These are phyloP conservation scores for Cantharis lateralis DNA, from an alignment of 2,888 invertebrate genomes.

Conservation along the genomic window DNA sequence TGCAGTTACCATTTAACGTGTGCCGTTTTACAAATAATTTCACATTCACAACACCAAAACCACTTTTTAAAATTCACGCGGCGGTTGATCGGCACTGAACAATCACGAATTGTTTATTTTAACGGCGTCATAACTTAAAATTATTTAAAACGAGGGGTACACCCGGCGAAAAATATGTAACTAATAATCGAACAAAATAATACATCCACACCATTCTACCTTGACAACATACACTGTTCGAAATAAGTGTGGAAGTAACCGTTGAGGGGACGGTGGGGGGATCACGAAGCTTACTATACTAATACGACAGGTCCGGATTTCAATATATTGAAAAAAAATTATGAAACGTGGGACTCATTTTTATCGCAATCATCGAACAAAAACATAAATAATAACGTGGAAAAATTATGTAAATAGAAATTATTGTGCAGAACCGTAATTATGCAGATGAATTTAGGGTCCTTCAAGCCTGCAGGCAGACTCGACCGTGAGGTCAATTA, in stretches of 20 bases:
- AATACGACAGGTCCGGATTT: constrained; percentile 13
- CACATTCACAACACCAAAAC: neutral
- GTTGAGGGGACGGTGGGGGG: constrained; percentile 23
- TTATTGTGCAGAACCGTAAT: neutral
- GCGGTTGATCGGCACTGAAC: neutral
- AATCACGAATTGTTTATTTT: neutral
- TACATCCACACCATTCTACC: constrained; percentile 21
- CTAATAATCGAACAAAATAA: constrained; percentile 5
- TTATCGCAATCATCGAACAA: no score
- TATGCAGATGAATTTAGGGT: neutral
- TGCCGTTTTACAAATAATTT: neutral
- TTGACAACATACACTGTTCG: constrained; percentile 32
- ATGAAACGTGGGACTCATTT: neutral
- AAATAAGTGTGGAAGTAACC: constrained; percentile 29
- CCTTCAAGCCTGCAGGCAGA: neutral
- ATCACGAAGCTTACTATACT: constrained; percentile 1
- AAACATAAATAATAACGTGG: no score
- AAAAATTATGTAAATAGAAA: neutral
- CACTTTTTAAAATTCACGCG: neutral
- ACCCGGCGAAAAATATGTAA: constrained; percentile 19
- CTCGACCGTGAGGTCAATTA: neutral
- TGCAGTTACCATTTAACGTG: neutral
- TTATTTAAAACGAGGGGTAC: neutral
- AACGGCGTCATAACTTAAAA: neutral
- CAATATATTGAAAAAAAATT: neutral